phyloP scores from a whole-genome alignment of 2,797 vertebrate genomes.

The Epinephelus coioides region DNA sequence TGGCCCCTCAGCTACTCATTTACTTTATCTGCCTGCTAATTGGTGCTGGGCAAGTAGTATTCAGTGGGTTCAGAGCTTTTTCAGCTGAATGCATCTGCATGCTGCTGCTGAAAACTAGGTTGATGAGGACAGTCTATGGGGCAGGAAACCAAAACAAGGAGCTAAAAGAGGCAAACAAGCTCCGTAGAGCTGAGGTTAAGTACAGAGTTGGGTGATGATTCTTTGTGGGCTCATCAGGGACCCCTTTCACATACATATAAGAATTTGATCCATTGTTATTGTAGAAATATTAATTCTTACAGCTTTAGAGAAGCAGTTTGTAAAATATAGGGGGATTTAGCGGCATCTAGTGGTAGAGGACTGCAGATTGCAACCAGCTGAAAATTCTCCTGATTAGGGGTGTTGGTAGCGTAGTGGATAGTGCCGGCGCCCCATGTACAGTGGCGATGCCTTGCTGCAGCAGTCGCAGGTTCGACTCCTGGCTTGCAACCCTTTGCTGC shows the following conservation, averaged over 20 bases:
- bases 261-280: neutral
- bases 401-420: too few species aligned
- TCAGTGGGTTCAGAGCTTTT: neutral
- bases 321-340: too few species aligned
- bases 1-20: constrained; percentile 1
- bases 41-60: neutral
- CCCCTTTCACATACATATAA: neutral
- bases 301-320: neutral
- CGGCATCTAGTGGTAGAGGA: too few species aligned
- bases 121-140: neutral
- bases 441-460: too few species aligned
- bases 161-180: neutral
- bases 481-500: too few species aligned
- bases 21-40: constrained; percentile 17
- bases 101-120: constrained; percentile 1
- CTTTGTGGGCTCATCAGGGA: neutral
- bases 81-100: neutral
- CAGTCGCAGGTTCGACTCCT: too few species aligned
- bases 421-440: too few species aligned
- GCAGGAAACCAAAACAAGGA: constrained; percentile 23
- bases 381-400: too few species aligned
- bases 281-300: neutral
- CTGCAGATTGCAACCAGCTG: too few species aligned
- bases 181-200: neutral
- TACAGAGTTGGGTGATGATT: neutral